phyloP scores from a whole-genome alignment of 2,113 vertebrate genomes.

The Vanacampus margaritifer region DNA sequence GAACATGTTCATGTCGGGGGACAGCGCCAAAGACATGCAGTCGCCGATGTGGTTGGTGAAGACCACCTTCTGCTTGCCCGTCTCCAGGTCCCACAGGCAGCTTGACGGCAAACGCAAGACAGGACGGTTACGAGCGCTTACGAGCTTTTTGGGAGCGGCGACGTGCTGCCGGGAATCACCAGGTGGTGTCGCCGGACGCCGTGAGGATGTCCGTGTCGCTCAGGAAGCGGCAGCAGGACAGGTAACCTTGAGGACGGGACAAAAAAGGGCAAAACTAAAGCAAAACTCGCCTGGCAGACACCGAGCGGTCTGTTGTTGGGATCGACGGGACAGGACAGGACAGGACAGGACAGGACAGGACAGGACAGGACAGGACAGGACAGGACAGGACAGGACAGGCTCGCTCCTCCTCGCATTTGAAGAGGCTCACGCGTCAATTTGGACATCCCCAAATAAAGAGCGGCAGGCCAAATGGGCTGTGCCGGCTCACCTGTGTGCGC shows the following conservation, averaged over 20 bases:
- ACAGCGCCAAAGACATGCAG: constrained; percentile 92
- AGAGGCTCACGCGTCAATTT: too few species aligned
- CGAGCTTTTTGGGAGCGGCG: too few species aligned
- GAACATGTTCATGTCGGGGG: constrained; percentile 84
- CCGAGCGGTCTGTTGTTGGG: too few species aligned
- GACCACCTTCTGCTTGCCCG: constrained; percentile 87
- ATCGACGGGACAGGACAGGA: too few species aligned
- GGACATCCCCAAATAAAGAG: too few species aligned
- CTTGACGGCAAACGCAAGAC: constrained; percentile 56
- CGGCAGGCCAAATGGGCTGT: neutral
- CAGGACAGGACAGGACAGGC: too few species aligned
- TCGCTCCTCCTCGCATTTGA: too few species aligned
- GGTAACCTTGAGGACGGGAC: constrained; percentile 60
- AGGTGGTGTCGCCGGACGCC: constrained; percentile 78
- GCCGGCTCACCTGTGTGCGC: constrained; percentile 72
- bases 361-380: too few species aligned
- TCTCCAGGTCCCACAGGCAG: constrained; percentile 94
- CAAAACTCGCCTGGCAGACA: too few species aligned
- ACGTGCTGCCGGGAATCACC: constrained; percentile 48
- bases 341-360: too few species aligned
- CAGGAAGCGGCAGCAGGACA: constrained; percentile 75
- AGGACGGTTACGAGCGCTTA: neutral
- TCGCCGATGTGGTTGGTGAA: constrained; percentile 94
- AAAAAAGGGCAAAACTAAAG: too few species aligned
- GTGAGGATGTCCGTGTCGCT: constrained; percentile 73